Evolutionary conservation across 1,140 invertebrate genomes (phyloP), one percentile per base, ranked within the genome.

Genomic region (Chrysoperla carnea): DNA sequence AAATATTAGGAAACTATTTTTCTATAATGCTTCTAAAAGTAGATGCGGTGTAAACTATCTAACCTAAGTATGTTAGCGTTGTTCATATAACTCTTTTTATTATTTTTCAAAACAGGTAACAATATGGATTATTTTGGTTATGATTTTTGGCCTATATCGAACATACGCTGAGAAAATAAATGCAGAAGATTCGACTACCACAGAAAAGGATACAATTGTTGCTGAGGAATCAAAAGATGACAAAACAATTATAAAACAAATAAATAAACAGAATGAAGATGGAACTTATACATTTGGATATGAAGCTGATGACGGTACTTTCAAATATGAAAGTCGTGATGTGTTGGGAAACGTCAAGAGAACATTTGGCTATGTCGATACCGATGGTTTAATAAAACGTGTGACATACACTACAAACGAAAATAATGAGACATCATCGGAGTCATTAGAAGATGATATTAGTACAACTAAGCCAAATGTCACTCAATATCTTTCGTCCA

Each of bases 241-340:
- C 76, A 47, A 59, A 76, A 27, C n/a, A 11, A 12, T 33, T 33
- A 11, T 33, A 33, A 84, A 85, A 54, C 80, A 84, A 57, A 83
- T 88, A 48, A 75, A 83, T 45, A 72, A 78, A 57, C 64, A 84
- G 0, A 87, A 87, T 52, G 76, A 84, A 33, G 84, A 89, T 58
- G 83, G 83, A 14, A 81, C 81, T 1, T 88, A 86, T 52, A 86
- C 83, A 0, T 84, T 82, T 46, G 84, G 84, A 0, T 87, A 83
- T 52, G 84, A 87, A 62, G 81, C 82, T 4, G 81, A 76, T 39
- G 84, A 86, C 59, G 84, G 83, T 13, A 81, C 80, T 0, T 83
- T 83, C 57, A 86, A 85, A 62, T 81, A 86, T 43, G 84, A 88
- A 62, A 87, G 81, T 48, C 64, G 83, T 43, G 81, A 83, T 55